phyloP scores from a whole-genome alignment of 2,797 vertebrate species.

The Eurystomus glaucurus region DNA sequence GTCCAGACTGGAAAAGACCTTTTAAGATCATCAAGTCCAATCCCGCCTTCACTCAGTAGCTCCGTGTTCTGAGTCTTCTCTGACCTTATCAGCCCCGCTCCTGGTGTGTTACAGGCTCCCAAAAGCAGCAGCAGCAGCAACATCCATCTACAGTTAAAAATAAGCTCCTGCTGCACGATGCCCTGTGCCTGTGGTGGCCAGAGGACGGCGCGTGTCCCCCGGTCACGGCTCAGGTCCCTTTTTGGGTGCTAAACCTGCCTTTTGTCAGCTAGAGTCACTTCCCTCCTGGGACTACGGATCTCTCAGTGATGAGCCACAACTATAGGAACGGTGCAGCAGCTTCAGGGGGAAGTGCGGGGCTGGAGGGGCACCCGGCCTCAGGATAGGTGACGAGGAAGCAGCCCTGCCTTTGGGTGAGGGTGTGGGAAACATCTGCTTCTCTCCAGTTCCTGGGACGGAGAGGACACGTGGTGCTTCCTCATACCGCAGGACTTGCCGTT shows the following conservation, averaged over 20 bases:
- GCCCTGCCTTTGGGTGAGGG: constrained; percentile 8
- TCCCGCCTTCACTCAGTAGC: neutral
- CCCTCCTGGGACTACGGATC: neutral
- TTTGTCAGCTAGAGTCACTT: neutral
- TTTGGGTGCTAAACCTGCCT: neutral
- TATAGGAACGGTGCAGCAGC: neutral
- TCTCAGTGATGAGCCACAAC: neutral
- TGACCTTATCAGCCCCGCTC: neutral
- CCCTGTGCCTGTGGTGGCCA: neutral
- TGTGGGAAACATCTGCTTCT: constrained; percentile 30
- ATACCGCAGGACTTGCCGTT: fast-evolving
- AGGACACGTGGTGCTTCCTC: neutral
- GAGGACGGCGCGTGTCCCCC: neutral
- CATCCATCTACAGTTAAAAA: neutral
- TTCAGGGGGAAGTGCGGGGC: neutral
- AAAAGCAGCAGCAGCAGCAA: neutral
- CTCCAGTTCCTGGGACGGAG: neutral
- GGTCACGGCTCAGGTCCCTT: neutral
- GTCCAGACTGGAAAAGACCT: no score
- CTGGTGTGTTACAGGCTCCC: neutral
- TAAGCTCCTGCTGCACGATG: fast-evolving
- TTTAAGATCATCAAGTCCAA: no score
- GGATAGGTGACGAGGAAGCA: neutral
- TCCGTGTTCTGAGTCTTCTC: fast-evolving
- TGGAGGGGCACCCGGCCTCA: neutral